Evolutionary conservation across 1,140 invertebrate genomes (phyloP), one percentile per base, ranked within the genome.

Genomic region (Bombus difficillimus): DNA sequence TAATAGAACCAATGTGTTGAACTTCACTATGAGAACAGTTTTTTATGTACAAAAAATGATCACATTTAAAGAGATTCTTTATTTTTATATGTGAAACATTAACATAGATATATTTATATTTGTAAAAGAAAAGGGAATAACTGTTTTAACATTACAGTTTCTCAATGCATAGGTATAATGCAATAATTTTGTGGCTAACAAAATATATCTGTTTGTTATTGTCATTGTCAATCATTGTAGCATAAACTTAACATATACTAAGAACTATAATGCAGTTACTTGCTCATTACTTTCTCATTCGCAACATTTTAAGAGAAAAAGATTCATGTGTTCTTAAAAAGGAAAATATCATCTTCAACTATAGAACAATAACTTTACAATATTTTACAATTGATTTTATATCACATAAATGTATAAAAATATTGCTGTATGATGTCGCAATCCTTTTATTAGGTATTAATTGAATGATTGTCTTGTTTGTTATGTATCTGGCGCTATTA

Each of bases 401-500:
- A 12, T 28, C 2, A 4, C 37, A n/a, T 2, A 22, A 37, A 47
- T 22, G 6, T n/a, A 34, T 10, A 37, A 18, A 76, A 15, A 32
- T 72, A 71, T 79, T 68, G 82, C 82, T 84, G 75, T 84, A 64
- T 22, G 8, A 66, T 69, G 64, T 12, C 41, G 39, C 8, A 62
- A 43, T 34, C 12, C 41, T 82, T 47, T 53, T 37, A 76, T 18
- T 53, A 47, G 34, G 41, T 6, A 83, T 59, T 41, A 78, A 25
- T 53, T 57, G 82, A 84, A 78, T 79, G 66, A 79, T 71, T 71
- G 75, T 78, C 64, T 83, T 83, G 74, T 78, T 81, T 81, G 83
- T 81, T 8, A 68, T 66, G 62, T 66, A 68, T 74, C 18, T 59
- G n/a, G 22, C 37, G 68, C 22, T 37, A 28, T 74, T 66, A 79